A percentile compares a stretch with the other conserved stretches of the same genome.
phyloP scores from a whole-genome alignment of 2,888 invertebrate genomes.

The Drosophila rubida region DNA sequence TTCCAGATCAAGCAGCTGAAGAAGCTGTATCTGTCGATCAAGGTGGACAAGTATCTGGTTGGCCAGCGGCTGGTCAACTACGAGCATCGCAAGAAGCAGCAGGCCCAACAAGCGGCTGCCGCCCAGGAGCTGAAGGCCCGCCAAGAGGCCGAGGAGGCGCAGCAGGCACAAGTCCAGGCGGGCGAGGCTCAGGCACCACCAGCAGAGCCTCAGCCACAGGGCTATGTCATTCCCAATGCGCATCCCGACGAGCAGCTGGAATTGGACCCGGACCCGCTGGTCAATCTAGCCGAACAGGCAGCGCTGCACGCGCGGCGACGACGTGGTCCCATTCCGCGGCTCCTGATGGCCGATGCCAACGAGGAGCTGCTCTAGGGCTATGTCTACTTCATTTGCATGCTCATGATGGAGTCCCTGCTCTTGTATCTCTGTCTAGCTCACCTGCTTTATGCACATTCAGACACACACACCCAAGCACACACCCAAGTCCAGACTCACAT shows the following conservation, averaged over 20 bases:
- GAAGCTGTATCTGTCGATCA: constrained; percentile 98
- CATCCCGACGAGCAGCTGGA: not conserved
- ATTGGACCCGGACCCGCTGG: constrained; percentile 28
- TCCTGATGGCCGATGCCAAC: constrained; percentile 46
- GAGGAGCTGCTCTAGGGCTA: constrained; percentile 65
- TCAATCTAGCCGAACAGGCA: constrained; percentile 60
- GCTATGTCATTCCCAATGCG: not conserved
- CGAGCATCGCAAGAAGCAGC: constrained; percentile 91
- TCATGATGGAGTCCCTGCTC: constrained; percentile 54
- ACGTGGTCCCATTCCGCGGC: constrained; percentile 48
- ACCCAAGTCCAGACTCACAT: not conserved
- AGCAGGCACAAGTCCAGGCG: constrained; percentile 30
- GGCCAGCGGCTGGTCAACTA: constrained; percentile 98
- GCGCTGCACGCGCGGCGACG: constrained; percentile 46
- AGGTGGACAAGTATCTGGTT: constrained; percentile 99
- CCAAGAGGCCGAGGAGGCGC: constrained; percentile 51
- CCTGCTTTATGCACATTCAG: constrained; percentile 5
- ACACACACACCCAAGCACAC: not conserved
- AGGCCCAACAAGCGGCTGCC: constrained; percentile 64
- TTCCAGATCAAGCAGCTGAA: constrained; percentile 97
- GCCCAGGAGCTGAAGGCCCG: constrained; percentile 70
- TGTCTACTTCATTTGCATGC: constrained; percentile 51
- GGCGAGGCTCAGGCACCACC: not conserved
- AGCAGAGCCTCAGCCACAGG: not conserved
- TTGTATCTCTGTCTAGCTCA: constrained; percentile 54